Base-by-base conservation (phyloP, 2,797 vertebrate genomes). In the Danionella dracula region DNA sequence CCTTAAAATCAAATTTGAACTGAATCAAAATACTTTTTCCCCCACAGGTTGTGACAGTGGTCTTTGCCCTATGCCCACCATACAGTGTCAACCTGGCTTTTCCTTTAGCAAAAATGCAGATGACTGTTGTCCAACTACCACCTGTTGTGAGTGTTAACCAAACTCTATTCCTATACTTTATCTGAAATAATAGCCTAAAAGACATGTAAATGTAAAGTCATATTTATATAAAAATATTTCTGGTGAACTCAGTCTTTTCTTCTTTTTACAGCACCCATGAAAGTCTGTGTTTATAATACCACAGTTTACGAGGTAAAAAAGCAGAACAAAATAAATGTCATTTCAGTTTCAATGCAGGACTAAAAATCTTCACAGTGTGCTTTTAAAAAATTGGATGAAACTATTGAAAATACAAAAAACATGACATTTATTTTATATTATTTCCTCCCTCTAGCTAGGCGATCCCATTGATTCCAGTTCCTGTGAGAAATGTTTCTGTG, bases 401-500 rank as follows among this genome's bases (percentile, higher is more conserved):
- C n/a, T n/a, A n/a, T n/a, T n/a, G n/a, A n/a, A n/a, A n/a, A n/a
- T n/a, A n/a, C n/a, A n/a, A n/a, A n/a, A n/a, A n/a, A n/a, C n/a
- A n/a, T n/a, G n/a, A n/a, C n/a, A n/a, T n/a, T n/a, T n/a, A n/a
- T n/a, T n/a, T n/a, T n/a, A n/a, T n/a, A n/a, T 58, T n/a, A 20
- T 15, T 40, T 10, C 20, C 17, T 21, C 17, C 31, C 31, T 59
- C 1, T n/a, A 97, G 94, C 89, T 91, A 4, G 92, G 90, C 27
- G 76, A 80, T 68, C 86, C 88, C 23, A 66, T 87, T 20, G 79
- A 80, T 38, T n/a, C n/a, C n/a, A 82, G 74, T 10, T 11, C 83
- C n/a, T 98, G 96, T 63, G 62, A 88, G 27, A 38, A 76, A 0
- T 98, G 96, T 46, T 0, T 62, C 4, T 98, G 96, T 70, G 80